Conservation (phyloP, 2,888 invertebrate genomes). For the Tineola bisselliella region DNA sequence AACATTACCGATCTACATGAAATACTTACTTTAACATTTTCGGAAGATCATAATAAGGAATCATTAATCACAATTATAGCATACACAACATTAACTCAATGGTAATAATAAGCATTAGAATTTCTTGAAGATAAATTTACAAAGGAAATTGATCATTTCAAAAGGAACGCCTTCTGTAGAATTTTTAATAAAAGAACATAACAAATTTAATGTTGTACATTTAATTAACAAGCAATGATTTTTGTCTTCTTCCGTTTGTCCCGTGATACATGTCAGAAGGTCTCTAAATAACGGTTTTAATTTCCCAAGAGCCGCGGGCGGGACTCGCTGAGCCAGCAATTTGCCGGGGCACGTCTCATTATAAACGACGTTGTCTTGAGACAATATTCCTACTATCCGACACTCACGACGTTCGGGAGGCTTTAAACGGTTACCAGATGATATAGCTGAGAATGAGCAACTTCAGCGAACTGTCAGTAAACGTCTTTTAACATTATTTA, state of each 20-base stretch:
- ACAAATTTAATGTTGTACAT: background rate
- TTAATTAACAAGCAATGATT: slow-evolving; percentile 12
- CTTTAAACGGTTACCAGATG: background rate
- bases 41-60: background rate
- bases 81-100: background rate
- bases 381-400: slow-evolving; percentile 24
- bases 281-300: slow-evolving; percentile 37
- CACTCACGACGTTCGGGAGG: background rate
- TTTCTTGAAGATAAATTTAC: background rate
- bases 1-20: background rate
- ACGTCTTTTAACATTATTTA: background rate
- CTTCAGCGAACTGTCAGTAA: background rate
- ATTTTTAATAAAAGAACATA: background rate
- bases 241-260: slow-evolving; percentile 15
- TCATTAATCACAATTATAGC: background rate
- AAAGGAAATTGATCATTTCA: background rate
- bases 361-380: slow-evolving; percentile 33
- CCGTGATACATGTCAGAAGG: slow-evolving; percentile 28
- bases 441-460: background rate
- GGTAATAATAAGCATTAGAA: background rate
- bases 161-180: background rate
- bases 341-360: slow-evolving; percentile 37
- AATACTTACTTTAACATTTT: background rate
- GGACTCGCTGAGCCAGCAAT: slow-evolving; percentile 31
- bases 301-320: slow-evolving; percentile 39